phyloP scores from a whole-genome alignment of 2,113 vertebrate species.

The Chascanopsetta lugubris region DNA sequence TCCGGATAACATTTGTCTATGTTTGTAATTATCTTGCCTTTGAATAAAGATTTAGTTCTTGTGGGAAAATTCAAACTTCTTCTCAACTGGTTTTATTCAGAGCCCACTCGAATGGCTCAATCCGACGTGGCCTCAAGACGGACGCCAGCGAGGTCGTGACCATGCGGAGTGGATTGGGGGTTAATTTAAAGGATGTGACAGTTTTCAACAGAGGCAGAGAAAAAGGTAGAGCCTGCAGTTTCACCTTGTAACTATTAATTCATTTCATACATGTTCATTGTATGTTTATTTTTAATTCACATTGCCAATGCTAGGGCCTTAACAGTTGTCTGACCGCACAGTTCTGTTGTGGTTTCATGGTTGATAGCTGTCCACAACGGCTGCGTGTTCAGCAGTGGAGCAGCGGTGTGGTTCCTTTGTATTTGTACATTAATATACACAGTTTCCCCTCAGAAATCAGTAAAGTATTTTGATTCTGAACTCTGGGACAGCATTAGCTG shows the following conservation, averaged over 20 bases:
- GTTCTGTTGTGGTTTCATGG: too few relatives aligned
- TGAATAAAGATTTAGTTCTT: neutral
- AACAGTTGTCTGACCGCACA: too few relatives aligned
- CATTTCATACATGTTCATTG: too few relatives aligned
- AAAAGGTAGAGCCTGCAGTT: slow-evolving; percentile 88
- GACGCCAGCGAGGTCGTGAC: slow-evolving; percentile 90
- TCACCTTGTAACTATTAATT: slow-evolving; percentile 58
- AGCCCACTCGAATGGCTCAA: slow-evolving; percentile 96
- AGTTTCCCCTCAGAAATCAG: too few relatives aligned
- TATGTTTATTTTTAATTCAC: too few relatives aligned
- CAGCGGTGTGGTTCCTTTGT: too few relatives aligned
- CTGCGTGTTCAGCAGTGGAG: too few relatives aligned
- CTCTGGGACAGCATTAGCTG: too few relatives aligned
- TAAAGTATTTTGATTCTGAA: too few relatives aligned
- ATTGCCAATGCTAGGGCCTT: too few relatives aligned
- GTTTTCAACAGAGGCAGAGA: slow-evolving; percentile 95
- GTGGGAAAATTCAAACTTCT: neutral
- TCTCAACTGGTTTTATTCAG: slow-evolving; percentile 69
- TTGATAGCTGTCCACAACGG: too few relatives aligned
- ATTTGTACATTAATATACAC: too few relatives aligned
- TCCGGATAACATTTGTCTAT: slow-evolving; percentile 2
- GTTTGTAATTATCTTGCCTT: neutral
- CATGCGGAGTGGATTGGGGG: slow-evolving; percentile 94
- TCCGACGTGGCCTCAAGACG: slow-evolving; percentile 92
- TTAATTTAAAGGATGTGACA: slow-evolving; percentile 97